These are phyloP conservation scores for Hippocampus mohnikei DNA, from an alignment of 2,113 vertebrate genomes.

Conservation along the genomic window DNA sequence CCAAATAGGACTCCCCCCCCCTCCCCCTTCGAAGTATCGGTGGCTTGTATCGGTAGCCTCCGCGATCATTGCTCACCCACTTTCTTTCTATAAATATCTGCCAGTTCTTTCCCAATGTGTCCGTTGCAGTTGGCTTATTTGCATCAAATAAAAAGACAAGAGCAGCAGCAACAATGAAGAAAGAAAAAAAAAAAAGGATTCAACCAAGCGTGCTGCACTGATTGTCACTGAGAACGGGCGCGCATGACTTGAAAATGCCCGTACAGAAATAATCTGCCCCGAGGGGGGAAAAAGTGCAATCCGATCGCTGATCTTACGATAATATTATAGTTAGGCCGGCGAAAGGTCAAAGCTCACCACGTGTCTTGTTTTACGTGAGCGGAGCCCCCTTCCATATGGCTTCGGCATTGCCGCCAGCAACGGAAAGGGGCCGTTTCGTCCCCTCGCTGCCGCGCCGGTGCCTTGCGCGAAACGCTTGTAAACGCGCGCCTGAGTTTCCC, in stretches of 20 bases:
- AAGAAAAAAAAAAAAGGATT: too few relatives aligned
- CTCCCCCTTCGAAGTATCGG: too few relatives aligned
- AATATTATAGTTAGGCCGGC: constrained; percentile 74
- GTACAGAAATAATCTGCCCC: constrained; percentile 21
- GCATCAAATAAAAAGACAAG: too few relatives aligned
- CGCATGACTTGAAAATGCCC: background rate
- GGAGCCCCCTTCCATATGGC: constrained; percentile 58
- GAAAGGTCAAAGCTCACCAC: constrained; percentile 74
- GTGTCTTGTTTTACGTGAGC: constrained; percentile 63
- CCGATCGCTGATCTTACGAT: constrained; percentile 66
- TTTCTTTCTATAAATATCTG: too few relatives aligned
- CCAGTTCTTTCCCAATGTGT: too few relatives aligned
- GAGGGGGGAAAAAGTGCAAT: constrained; percentile 53
- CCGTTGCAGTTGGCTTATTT: too few relatives aligned
- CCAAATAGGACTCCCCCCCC: background rate
- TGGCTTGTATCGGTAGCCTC: too few relatives aligned
- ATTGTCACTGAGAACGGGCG: too few relatives aligned
- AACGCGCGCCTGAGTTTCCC: constrained; percentile 37
- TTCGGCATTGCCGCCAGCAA: constrained; percentile 57
- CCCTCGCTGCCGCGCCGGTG: constrained; percentile 22
- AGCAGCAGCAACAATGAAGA: too few relatives aligned
- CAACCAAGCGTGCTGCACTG: too few relatives aligned
- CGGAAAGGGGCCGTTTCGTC: constrained; percentile 29
- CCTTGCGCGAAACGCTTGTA: constrained; percentile 49
- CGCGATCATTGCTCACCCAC: too few relatives aligned